phyloP scores from a whole-genome alignment of 2,113 vertebrate species.

The Phylloscopus whistleri region DNA sequence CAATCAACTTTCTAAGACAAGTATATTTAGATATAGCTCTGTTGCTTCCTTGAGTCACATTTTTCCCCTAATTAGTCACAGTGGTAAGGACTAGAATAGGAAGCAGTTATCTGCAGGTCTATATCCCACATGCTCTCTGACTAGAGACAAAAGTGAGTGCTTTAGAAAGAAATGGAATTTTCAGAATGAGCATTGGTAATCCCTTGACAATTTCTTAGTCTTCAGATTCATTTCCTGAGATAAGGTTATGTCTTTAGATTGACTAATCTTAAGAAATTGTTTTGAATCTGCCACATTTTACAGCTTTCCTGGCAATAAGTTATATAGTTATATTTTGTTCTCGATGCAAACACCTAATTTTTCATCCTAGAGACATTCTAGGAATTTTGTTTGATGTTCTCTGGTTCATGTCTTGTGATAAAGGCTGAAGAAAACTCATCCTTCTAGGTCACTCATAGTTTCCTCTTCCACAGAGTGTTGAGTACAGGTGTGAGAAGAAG shows the following conservation, averaged over 20 bases:
- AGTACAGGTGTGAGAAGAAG: neutral
- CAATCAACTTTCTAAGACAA: neutral
- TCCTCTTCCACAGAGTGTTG: neutral
- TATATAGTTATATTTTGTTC: neutral
- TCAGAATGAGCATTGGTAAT: neutral
- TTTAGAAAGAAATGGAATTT: neutral
- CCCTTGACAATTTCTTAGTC: neutral
- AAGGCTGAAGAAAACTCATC: neutral
- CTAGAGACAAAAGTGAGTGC: neutral
- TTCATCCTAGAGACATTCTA: neutral
- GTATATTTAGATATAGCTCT: neutral
- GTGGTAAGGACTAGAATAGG: neutral
- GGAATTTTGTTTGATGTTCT: neutral
- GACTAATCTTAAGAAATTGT: neutral
- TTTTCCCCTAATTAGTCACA: neutral
- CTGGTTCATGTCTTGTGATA: neutral
- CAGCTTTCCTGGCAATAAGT: neutral
- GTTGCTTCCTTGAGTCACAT: neutral
- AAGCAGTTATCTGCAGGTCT: neutral
- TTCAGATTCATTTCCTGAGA: neutral
- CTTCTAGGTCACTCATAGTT: neutral
- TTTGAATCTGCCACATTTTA: neutral
- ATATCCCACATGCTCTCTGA: neutral
- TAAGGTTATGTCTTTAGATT: neutral
- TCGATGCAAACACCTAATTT: neutral